Conservation (phyloP, 2,113 vertebrate species). For the Malurus melanocephalus region DNA sequence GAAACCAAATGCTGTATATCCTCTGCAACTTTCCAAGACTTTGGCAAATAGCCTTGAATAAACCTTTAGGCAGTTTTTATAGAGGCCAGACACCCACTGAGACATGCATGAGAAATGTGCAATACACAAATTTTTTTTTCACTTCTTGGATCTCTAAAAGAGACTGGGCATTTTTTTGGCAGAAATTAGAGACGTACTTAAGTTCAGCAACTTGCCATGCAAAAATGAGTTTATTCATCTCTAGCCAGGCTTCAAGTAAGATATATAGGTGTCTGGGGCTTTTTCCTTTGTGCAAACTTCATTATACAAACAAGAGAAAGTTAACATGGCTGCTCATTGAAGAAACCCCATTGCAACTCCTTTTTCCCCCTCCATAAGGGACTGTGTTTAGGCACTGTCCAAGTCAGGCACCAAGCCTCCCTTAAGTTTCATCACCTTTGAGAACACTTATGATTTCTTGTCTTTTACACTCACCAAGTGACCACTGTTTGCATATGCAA, state of each 20-base stretch:
- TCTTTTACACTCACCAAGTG: background rate
- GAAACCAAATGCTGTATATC: background rate
- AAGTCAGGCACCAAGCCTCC: background rate
- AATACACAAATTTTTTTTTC: background rate
- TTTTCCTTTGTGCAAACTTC: background rate
- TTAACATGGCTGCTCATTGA: background rate
- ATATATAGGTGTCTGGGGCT: background rate
- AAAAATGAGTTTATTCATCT: slow-evolving; percentile 35
- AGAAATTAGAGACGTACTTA: background rate
- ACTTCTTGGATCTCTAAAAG: background rate
- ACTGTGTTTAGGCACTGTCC: background rate
- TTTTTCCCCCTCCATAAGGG: background rate
- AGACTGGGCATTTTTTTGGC: slow-evolving; percentile 27
- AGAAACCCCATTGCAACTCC: background rate
- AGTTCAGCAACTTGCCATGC: background rate
- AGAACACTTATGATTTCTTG: background rate
- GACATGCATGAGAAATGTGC: slow-evolving; percentile 13
- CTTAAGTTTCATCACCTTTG: background rate
- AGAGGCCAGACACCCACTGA: slow-evolving; percentile 25
- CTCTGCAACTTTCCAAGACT: background rate
- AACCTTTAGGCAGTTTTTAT: background rate
- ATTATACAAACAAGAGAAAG: slow-evolving; percentile 15
- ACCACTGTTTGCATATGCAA: background rate
- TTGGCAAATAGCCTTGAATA: background rate
- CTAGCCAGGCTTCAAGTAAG: slow-evolving; percentile 11